Percentiles rank a stretch among this genome's conserved stretches.
These are phyloP conservation scores for Emberiza fucata DNA, from an alignment of 2,113 vertebrate species.

Conservation along the genomic window DNA sequence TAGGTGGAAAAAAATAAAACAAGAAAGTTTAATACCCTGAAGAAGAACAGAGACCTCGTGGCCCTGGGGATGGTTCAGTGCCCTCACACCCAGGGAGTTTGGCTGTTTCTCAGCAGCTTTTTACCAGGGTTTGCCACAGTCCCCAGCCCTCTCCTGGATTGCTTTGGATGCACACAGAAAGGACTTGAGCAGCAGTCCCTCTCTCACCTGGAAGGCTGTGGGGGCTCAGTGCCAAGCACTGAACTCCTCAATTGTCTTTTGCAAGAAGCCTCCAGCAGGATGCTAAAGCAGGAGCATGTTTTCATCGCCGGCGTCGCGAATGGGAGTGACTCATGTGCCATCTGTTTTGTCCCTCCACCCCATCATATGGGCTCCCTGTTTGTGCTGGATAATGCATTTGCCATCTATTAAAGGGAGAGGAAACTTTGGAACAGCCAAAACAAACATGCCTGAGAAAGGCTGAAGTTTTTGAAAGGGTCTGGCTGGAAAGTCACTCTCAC, in stretches of 20 bases:
- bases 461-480: background rate
- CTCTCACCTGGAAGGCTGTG: background rate
- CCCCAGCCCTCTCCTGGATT: background rate
- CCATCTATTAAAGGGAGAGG: conserved; percentile 43
- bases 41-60: background rate
- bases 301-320: background rate
- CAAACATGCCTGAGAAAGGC: conserved; percentile 25
- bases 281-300: conserved; percentile 24
- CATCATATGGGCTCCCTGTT: conserved; percentile 27
- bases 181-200: background rate
- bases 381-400: conserved; percentile 48
- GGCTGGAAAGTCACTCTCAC: background rate
- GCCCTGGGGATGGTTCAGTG: background rate
- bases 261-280: background rate
- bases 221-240: background rate
- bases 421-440: conserved; percentile 60
- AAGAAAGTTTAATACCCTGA: background rate
- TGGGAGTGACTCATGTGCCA: conserved; percentile 56
- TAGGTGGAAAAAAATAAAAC: background rate
- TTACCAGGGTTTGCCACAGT: background rate
- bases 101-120: background rate
- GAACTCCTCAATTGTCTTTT: background rate
- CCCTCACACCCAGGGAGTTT: background rate
- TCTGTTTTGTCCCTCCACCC: conserved; percentile 41
- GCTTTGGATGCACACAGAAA: background rate